A percentile compares a stretch with the other conserved stretches of the same genome.
phyloP scores from a whole-genome alignment of 2,797 vertebrate species.

The Urophycis tenuis region DNA sequence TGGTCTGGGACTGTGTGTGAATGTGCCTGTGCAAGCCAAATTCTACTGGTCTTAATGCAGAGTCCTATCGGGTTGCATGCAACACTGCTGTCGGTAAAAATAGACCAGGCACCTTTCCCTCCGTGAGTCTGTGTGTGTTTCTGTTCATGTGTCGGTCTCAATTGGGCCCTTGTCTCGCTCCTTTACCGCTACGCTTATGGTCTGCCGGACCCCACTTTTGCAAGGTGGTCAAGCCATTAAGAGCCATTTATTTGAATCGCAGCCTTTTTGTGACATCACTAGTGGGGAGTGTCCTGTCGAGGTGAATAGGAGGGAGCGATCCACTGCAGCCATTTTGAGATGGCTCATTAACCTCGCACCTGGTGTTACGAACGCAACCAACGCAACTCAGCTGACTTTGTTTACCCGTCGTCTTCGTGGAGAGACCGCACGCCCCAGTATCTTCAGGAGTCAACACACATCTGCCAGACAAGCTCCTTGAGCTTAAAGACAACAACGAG shows the following conservation, averaged over 20 bases:
- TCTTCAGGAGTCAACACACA: background rate
- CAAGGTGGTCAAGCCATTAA: constrained; percentile 56
- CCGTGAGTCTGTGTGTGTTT: background rate
- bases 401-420: background rate
- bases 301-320: background rate
- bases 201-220: constrained; percentile 22
- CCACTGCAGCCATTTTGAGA: background rate
- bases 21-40: constrained; percentile 38
- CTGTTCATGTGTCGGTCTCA: constrained; percentile 5
- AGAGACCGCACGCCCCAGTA: background rate
- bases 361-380: too few species aligned
- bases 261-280: background rate
- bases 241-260: constrained; percentile 42
- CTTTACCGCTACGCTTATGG: constrained; percentile 32
- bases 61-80: constrained; percentile 39
- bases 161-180: constrained; percentile 22
- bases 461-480: background rate
- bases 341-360: background rate
- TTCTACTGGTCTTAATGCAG: constrained; percentile 41
- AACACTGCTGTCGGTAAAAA: constrained; percentile 51
- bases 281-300: background rate
- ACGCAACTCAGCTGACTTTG: background rate
- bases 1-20: constrained; percentile 23
- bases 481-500: background rate
- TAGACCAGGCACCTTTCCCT: constrained; percentile 48